Percentiles rank a stretch among this genome's conserved stretches.
phyloP scores from a whole-genome alignment of 2,113 vertebrate genomes.

The Spheniscus mendiculus region DNA sequence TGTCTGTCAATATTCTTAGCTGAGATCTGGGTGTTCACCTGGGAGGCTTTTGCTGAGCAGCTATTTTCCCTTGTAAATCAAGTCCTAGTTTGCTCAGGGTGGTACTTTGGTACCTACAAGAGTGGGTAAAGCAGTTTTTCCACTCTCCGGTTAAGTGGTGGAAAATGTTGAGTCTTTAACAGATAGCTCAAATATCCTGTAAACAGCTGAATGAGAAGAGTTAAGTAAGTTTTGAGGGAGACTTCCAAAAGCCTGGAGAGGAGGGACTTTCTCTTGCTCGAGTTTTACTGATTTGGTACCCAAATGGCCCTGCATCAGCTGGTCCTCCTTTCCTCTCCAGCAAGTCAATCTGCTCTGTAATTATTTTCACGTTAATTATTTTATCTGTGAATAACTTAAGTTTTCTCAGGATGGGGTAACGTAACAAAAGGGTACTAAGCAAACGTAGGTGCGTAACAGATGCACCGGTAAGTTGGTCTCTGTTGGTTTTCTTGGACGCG shows the following conservation, averaged over 20 bases:
- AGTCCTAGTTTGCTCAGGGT: neutral
- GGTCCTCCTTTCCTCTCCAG: neutral
- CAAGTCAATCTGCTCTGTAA: neutral
- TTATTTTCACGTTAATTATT: neutral
- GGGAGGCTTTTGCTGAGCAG: neutral
- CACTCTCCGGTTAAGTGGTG: neutral
- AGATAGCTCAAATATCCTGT: neutral
- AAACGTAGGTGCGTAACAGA: rapidly evolving
- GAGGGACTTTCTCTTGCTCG: neutral
- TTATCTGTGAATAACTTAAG: rapidly evolving
- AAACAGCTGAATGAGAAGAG: neutral
- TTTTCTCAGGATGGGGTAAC: neutral
- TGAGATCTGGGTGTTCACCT: neutral
- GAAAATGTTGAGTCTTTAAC: neutral
- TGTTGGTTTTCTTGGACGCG: neutral
- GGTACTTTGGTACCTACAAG: neutral
- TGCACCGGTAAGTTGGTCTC: too few species aligned
- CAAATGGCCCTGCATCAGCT: neutral
- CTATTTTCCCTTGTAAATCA: neutral
- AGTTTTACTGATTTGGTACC: neutral
- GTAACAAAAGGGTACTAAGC: rapidly evolving
- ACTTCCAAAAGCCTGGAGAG: neutral
- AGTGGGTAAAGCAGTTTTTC: neutral
- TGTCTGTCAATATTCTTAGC: neutral
- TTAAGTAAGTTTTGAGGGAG: neutral